A percentile compares a stretch with the other conserved stretches of the same genome.
Conservation (phyloP, 2,888 invertebrate species). For the Apotomis betuletana region DNA sequence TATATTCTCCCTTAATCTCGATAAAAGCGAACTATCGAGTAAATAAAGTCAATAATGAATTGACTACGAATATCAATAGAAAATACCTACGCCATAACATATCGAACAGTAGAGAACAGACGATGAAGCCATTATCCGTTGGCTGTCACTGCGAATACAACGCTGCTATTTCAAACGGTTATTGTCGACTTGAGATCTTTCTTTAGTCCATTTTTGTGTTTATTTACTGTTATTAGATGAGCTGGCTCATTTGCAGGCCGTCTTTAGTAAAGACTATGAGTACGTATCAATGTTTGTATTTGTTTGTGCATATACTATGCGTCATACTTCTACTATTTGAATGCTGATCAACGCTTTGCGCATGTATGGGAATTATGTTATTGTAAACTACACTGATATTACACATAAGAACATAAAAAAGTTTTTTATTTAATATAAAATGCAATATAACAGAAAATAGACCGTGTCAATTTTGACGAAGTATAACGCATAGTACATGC, state of each 20-base stretch:
- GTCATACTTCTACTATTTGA: no score
- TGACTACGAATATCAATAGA: constrained; percentile 27
- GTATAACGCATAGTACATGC: no score
- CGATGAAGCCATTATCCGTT: constrained; percentile 35
- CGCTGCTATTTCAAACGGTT: constrained; percentile 15
- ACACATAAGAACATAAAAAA: no score
- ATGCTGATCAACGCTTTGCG: no score
- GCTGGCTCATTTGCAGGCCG: neutral
- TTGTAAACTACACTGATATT: no score
- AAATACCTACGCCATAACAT: constrained; percentile 28
- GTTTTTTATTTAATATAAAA: neutral
- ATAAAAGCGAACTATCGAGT: constrained; percentile 21
- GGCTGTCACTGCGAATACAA: constrained; percentile 23
- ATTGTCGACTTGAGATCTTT: constrained; percentile 19
- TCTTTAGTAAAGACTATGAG: neutral
- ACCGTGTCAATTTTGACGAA: neutral
- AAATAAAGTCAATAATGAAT: constrained; percentile 25
- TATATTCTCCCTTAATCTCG: constrained; percentile 7
- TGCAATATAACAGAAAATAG: neutral
- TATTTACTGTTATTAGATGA: neutral
- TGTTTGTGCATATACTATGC: no score
- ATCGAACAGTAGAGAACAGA: constrained; percentile 8
- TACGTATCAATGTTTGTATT: no score
- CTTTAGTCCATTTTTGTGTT: constrained; percentile 1
- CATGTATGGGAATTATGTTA: no score